These are phyloP conservation scores for Scaptomyza polygonia DNA, from an alignment of 2,888 invertebrate genomes.

Conservation along the genomic window DNA sequence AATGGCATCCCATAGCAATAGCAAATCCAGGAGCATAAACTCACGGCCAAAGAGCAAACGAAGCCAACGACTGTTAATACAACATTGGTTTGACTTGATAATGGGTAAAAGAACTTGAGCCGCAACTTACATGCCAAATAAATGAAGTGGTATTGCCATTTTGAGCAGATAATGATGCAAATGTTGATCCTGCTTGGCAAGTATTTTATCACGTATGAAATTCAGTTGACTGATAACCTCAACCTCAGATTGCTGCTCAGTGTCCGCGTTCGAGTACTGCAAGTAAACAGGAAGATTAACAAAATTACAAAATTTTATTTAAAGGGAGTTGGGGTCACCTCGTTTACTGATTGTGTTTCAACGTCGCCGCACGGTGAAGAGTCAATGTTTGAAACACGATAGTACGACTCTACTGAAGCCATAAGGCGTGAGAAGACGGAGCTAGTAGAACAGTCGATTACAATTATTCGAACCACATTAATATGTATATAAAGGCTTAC, in stretches of 20 bases:
- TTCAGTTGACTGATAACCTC: constrained; percentile 88
- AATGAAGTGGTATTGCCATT: constrained; percentile 92
- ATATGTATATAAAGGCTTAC: constrained; percentile 85
- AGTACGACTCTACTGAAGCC: constrained; percentile 87
- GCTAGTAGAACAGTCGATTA: constrained; percentile 82
- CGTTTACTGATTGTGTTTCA: constrained; percentile 23
- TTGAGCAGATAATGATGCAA: constrained; percentile 88
- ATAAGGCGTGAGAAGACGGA: constrained; percentile 88
- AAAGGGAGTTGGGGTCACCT: constrained; percentile 36
- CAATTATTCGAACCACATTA: background rate
- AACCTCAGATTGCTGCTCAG: constrained; percentile 81
- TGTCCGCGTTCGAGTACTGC: constrained; percentile 40
- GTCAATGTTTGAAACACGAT: constrained; percentile 86
- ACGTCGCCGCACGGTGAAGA: constrained; percentile 59
- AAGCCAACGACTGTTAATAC: constrained; percentile 89
- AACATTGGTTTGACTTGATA: background rate
- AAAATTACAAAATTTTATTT: background rate
- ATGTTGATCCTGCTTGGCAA: constrained; percentile 87
- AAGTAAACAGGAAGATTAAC: constrained; percentile 11
- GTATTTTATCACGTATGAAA: constrained; percentile 87
- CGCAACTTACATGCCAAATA: constrained; percentile 92
- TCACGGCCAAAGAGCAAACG: constrained; percentile 93
- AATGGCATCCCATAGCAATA: constrained; percentile 93
- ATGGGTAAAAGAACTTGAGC: no score
- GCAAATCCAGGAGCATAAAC: constrained; percentile 90